Evolutionary conservation across 2,113 vertebrate species (phyloP).

Genomic region (Muscicapa adusta): DNA sequence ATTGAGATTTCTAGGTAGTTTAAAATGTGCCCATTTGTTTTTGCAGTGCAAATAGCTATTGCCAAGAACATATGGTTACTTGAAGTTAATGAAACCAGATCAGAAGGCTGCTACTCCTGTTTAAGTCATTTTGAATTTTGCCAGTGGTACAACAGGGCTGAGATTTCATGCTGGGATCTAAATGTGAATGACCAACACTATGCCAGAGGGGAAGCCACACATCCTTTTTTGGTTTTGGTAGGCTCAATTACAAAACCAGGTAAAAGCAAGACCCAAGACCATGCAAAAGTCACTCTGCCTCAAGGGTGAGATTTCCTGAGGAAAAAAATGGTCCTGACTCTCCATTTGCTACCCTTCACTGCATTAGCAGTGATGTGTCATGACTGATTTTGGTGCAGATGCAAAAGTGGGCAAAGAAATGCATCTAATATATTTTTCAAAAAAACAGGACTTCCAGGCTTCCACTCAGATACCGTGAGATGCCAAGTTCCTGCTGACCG

Average conservation of each 20-base stretch:
- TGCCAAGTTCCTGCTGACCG: neutral
- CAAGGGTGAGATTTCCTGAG: neutral
- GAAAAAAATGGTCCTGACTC: neutral
- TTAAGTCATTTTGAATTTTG: constrained; percentile 2
- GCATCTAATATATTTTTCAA: neutral
- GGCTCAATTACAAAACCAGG: neutral
- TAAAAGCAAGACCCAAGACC: neutral
- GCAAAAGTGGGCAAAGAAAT: neutral
- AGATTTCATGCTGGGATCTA: neutral
- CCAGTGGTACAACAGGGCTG: neutral
- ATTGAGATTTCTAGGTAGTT: neutral
- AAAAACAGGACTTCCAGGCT: neutral
- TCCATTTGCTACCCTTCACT: neutral
- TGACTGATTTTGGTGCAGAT: neutral
- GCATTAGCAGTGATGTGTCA: neutral
- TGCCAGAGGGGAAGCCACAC: neutral
- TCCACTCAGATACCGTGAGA: neutral
- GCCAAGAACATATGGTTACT: neutral
- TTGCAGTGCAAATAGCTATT: neutral
- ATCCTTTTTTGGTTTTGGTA: neutral
- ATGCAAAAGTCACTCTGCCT: neutral
- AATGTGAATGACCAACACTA: neutral
- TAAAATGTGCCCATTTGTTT: neutral
- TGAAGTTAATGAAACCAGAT: neutral
- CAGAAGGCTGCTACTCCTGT: neutral